Base-by-base conservation (phyloP, 2,797 vertebrate genomes). In the Xenentodon cancila region DNA sequence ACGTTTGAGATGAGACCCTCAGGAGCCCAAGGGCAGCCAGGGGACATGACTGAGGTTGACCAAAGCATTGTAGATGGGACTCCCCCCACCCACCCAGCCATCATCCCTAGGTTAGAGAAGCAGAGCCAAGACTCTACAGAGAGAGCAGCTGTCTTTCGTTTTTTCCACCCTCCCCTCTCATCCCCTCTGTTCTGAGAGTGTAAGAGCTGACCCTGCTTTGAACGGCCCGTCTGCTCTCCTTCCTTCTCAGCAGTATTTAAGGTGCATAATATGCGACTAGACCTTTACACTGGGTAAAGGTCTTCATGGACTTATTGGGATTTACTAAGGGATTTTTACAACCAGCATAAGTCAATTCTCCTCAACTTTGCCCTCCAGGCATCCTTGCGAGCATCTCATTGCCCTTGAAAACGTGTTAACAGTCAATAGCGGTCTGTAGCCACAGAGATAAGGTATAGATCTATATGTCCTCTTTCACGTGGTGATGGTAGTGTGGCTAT, bases 91-190 rank as follows among this genome's bases (percentile, higher is more conserved):
- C 34, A 59, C 51, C 54, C 71, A 55, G 49, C 68, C 47, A 74
- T 84, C 74, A 80, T 89, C 73, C 84, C 84, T 83, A 83, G 85
- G 82, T 86, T 82, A 52, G 80, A 76, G 76, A 81, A 82, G 72
- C 80, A 77, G 76, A 55, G 88, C 90, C 90, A 92, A 79, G 87
- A 83, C 87, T 92, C 91, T 73, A 84, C 88, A 72, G 92, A 85
- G 92, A 76, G 79, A 93, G 89, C 92, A 93, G 90, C 92, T 94
- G 92, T 80, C 91, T 89, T 91, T 90, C 80, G 90, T 89, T 90
- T 90, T 85, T 43, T 43, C 56, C 64, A 66, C 64, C 58, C 62
- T 59, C 59, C 66, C 68, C 22, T 73, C 64, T 62, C 4, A 0
- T 66, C 61, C 64, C 54, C 60, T 77, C 73, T 79, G 73, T 75